Base-by-base conservation (phyloP, 2,797 vertebrate species). In the Lepilemur ruficaudatus region DNA sequence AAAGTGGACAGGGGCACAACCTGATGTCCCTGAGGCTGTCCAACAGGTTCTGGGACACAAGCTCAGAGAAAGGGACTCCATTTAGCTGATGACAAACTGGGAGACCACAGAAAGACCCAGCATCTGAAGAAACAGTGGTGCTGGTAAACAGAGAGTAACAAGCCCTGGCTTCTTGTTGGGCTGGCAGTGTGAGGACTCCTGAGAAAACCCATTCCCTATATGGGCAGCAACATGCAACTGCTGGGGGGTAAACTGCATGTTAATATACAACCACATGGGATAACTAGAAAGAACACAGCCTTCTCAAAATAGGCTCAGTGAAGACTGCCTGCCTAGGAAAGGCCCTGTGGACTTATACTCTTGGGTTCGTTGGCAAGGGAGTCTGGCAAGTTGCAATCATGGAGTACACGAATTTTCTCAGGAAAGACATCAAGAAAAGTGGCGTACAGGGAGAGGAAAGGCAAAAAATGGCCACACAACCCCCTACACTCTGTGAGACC, bases 201-300 rank as follows among this genome's bases (percentile, higher is more conserved):
- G 78, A 82, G 83, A 72, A 93, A 88, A 92, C 10, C 25, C 85
- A 84, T 13, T 94, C 85, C 89, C 89, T 73, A 28, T 8, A 57
- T 12, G 46, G 75, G 75, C 73, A 78, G 50, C 20, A 50, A 75
- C 50, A 57, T 5, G 25, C 43, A 52, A 89, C 1, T 17, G 48
- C 6, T 28, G 32, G 7, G 50, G n/a, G 30, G 72, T 75, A 87
- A 57, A n/a, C 10, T 20, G 52, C 73, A 92, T 0, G 32, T 81
- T 43, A 4, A 70, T 22, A 25, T 17, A 83, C 70, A 93, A 35
- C 2, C 72, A 65, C 41, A 25, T 4, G 0, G 1, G 52, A 23
- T 3, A 43, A 38, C 70, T 20, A 72, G 59, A 63, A 81, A 23
- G 78, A 90, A 73, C 35, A 25, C 10, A 13, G 55, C 30, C 73